Base-by-base conservation (phyloP, 2,113 vertebrate genomes). In the Macquaria ambigua region DNA sequence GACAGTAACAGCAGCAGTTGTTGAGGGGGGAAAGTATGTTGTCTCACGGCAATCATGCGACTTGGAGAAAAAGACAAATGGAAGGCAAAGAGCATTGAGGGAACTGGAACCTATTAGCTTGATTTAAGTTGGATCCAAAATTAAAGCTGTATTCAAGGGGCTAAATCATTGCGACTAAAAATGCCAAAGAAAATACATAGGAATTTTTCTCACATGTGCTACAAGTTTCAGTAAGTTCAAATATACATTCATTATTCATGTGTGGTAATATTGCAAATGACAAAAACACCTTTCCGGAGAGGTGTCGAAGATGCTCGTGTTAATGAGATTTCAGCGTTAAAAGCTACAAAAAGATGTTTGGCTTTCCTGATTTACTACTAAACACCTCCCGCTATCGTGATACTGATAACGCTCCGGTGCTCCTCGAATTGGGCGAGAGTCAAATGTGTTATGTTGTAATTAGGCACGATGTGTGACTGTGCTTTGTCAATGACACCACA, bases 401-500 rank as follows among this genome's bases (percentile, higher is more conserved):
- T 81, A 76, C 53, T 52, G 73, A 84, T 83, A 64, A 64, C 56
- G 31, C 73, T 10, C 52, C 74, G 7, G 1, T 69, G 64, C 79
- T 67, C 21, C 56, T 75, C 23, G 52, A 58, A 69, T 74, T 76
- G 74, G 73, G 72, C 72, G 81, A 71, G 83, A 90, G 67, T 62
- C 61, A 63, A 70, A 81, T 21, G 74, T 86, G 74, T 72, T 58
- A 72, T 72, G 53, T 66, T 73, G 62, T 62, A 88, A 92, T 87
- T 86, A 84, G 55, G 56, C 82, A 56, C 46, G 46, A 75, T 56
- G 77, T 48, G 83, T 58, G 63, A 77, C 83, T 62, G 50, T 10
- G 74, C 56, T 87, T 82, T 79, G 64, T 83, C 84, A 70, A 43
- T 73, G 69, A 86, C 56, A 71, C 63, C 70, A 66, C 78, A 79